These are phyloP conservation scores for Platichthys flesus DNA, from an alignment of 2,113 vertebrate species.

Conservation along the genomic window DNA sequence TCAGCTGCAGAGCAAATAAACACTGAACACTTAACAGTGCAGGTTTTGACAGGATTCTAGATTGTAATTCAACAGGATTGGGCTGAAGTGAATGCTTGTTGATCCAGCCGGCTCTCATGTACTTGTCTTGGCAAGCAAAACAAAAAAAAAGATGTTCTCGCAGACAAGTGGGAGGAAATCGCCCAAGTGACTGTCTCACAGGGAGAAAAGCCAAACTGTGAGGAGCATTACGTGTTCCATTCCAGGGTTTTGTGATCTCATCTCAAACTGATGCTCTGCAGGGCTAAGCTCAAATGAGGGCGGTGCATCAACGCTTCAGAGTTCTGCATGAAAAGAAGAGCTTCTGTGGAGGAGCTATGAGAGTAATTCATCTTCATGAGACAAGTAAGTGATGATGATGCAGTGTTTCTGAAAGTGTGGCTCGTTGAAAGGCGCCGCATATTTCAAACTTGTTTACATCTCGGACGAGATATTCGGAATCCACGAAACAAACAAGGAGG, in stretches of 20 bases:
- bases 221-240: constrained; percentile 24
- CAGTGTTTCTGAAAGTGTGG: constrained; percentile 26
- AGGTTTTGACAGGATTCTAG: constrained; percentile 30
- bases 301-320: constrained; percentile 31
- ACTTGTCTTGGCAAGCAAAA: too few species aligned
- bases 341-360: constrained; percentile 37
- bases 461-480: constrained; percentile 27
- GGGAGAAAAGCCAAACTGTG: constrained; percentile 17
- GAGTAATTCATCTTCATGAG: constrained; percentile 62
- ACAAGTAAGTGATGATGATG: constrained; percentile 61
- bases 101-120: neutral
- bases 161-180: constrained; percentile 22
- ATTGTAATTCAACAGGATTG: constrained; percentile 54
- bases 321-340: constrained; percentile 43
- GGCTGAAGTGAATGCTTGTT: neutral
- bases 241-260: constrained; percentile 57
- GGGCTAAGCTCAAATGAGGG: constrained; percentile 58
- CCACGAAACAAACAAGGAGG: constrained; percentile 32
- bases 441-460: constrained; percentile 65
- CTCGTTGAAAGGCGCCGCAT: neutral
- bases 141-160: neutral
- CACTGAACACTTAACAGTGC: constrained; percentile 7
- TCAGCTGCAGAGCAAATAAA: constrained; percentile 45
- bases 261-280: constrained; percentile 46
- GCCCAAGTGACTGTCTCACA: constrained; percentile 21